Evolutionary conservation across 2,113 vertebrate species (phyloP), one percentile per base, ranked within the genome.

Genomic region (Cyphomyrus plagiostoma): DNA sequence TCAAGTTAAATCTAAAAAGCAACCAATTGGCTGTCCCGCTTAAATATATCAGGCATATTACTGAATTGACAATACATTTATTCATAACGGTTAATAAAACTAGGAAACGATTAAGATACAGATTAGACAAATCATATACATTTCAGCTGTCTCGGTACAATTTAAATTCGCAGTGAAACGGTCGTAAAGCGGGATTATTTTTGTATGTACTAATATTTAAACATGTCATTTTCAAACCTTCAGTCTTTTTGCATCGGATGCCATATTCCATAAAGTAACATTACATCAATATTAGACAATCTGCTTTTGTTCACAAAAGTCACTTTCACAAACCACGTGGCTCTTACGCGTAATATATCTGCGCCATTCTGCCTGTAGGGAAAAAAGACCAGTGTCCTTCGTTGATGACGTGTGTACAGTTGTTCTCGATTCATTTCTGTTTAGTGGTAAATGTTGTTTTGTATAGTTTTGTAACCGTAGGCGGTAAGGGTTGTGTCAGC

Each of bases 211-310:
- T 30, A 26, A 66, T 26, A 66, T 26, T n/a, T 30, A 70, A 70
- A 30, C 62, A 70, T 21, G 77, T 45, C 0, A 58, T 45, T 21
- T 48, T 23, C 45, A 70, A 50, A 96, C 94, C 95, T 96, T 96
- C 4, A 23, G 7, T 87, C 93, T 92, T 90, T 96, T 96, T 39
- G 94, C 92, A 19, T 92, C 91, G 45, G 94, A 93, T 83, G 94
- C 94, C 95, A 96, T 96, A 88, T 49, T 56, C 10, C 6, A 49
- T 56, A 82, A n/a, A 21, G 26, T 39, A 30, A 49, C 39, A 46
- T 52, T 17, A 42, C 3, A 35, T 85, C 15, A 70, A 50, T 46
- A 26, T 46, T 49, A 23, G 21, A 1, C 2, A n/a, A 53, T 26
- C 45, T 21, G 6, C 9, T 13, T 19, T 17, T 83, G 50, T 83